These are phyloP conservation scores for Agonopterix subpropinquella DNA, from an alignment of 2,888 invertebrate genomes.

Conservation along the genomic window DNA sequence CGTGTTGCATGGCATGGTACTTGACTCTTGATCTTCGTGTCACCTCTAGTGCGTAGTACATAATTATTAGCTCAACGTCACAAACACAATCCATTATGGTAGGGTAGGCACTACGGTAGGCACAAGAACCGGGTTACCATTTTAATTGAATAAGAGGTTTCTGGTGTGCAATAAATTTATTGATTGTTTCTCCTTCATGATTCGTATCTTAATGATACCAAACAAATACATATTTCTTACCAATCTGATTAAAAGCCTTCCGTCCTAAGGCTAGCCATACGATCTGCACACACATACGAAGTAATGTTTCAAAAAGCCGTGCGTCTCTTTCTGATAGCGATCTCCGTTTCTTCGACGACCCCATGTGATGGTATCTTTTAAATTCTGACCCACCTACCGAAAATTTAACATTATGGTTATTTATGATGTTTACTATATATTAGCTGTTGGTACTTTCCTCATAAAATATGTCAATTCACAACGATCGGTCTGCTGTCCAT, in stretches of 20 bases:
- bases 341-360: conserved; percentile 65
- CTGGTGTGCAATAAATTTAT: neutral
- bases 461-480: too few relatives aligned
- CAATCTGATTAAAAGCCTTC: conserved; percentile 75
- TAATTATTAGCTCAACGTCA: too few relatives aligned
- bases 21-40: too few relatives aligned
- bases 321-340: conserved; percentile 80
- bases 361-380: conserved; percentile 77
- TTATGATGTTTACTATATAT: neutral
- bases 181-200: neutral
- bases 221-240: conserved; percentile 34
- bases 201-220: neutral
- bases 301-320: conserved; percentile 74
- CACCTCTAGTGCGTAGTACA: too few relatives aligned
- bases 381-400: conserved; percentile 67
- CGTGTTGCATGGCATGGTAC: neutral
- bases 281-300: conserved; percentile 75
- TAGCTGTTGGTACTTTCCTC: neutral
- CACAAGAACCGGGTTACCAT: too few relatives aligned
- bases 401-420: neutral
- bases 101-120: too few relatives aligned
- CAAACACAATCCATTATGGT: too few relatives aligned
- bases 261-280: conserved; percentile 79
- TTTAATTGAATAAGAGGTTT: neutral
- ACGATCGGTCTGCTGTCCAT: neutral